These are phyloP conservation scores for Apoda limacodes DNA, from an alignment of 2,888 invertebrate genomes.

Conservation along the genomic window DNA sequence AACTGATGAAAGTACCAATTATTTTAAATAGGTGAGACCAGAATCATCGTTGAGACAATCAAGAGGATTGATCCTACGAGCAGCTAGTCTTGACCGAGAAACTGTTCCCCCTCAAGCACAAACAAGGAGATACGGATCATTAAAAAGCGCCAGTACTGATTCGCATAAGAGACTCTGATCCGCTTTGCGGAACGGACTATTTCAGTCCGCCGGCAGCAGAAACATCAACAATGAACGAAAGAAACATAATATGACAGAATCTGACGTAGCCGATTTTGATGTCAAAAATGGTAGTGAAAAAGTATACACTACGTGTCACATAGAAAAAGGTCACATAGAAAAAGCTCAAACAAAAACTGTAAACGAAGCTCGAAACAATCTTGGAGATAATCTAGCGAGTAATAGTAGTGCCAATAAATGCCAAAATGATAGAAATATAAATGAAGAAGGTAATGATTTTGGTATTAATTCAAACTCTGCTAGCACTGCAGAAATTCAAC, in stretches of 20 bases:
- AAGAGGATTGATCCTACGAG: conserved; percentile 54
- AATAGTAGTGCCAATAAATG: too few species aligned
- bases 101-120: conserved; percentile 33
- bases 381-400: too few species aligned
- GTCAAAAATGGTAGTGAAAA: conserved; percentile 14
- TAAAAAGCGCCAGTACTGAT: conserved; percentile 53
- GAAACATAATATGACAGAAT: background rate
- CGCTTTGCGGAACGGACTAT: conserved; percentile 34
- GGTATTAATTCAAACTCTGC: too few species aligned
- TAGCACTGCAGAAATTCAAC: too few species aligned
- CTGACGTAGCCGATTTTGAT: conserved; percentile 1
- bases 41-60: conserved; percentile 41
- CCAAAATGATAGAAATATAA: too few species aligned
- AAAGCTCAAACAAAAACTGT: too few species aligned
- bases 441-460: too few species aligned
- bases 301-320: too few species aligned
- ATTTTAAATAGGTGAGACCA: conserved; percentile 38
- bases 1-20: too few species aligned
- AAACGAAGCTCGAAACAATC: too few species aligned
- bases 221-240: conserved; percentile 12
- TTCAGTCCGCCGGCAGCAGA: conserved; percentile 23
- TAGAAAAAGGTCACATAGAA: too few species aligned
- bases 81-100: conserved; percentile 58
- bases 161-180: conserved; percentile 65
- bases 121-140: conserved; percentile 43